Evolutionary conservation across 2,113 vertebrate genomes (phyloP).

Genomic region (Dasyurus viverrinus): DNA sequence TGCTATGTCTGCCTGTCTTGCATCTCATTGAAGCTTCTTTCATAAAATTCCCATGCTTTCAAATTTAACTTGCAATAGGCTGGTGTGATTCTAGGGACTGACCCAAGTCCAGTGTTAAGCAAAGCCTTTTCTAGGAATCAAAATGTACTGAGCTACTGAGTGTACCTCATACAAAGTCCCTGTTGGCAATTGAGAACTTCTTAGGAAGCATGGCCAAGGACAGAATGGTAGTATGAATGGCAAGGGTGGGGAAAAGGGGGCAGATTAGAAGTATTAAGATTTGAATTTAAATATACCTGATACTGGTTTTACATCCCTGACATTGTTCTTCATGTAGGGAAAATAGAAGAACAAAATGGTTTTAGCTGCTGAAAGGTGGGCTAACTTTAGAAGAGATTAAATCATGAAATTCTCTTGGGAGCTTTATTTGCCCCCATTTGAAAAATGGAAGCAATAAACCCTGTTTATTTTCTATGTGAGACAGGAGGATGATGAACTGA

Average conservation of each 20-base stretch:
- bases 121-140: conserved; percentile 1
- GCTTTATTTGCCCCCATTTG: conserved; percentile 10
- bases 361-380: neutral
- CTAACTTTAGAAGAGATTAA: neutral
- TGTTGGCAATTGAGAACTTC: neutral
- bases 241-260: neutral
- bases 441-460: neutral
- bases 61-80: neutral
- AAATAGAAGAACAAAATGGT: conserved; percentile 12
- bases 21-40: neutral
- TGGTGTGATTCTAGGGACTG: conserved; percentile 15
- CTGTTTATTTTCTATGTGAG: neutral
- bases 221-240: neutral
- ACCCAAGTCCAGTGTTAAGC: neutral
- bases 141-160: neutral
- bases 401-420: neutral
- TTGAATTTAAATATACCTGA: neutral
- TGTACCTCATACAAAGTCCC: neutral
- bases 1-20: neutral
- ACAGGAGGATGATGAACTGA: neutral
- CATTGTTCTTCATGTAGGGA: neutral
- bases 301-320: neutral
- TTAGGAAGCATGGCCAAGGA: neutral
- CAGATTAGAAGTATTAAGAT: neutral
- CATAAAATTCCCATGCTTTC: conserved; percentile 19